Evolutionary conservation across 2,113 vertebrate species (phyloP).

Genomic region (Marmota monax): DNA sequence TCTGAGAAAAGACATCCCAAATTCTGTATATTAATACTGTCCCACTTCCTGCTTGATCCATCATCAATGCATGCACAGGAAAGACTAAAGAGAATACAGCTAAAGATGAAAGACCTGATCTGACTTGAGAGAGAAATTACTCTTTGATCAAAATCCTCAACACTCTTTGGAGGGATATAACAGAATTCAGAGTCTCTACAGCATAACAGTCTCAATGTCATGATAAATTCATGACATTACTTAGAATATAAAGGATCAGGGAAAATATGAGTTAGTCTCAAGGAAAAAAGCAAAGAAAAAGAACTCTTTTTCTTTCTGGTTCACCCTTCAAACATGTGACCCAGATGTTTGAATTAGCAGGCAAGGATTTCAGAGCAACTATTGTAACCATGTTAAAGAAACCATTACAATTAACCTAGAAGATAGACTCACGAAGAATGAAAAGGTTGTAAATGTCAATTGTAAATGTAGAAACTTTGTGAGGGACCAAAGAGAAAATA

Average conservation of each 20-base stretch:
- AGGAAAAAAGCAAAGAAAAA: background rate
- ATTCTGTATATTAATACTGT: background rate
- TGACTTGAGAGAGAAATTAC: background rate
- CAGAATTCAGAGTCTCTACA: background rate
- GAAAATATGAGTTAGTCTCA: background rate
- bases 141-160: background rate
- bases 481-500: background rate
- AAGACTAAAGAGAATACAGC: background rate
- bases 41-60: background rate
- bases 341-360: background rate
- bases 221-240: background rate
- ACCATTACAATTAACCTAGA: background rate
- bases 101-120: background rate
- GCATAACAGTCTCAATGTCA: background rate
- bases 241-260: background rate
- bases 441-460: background rate
- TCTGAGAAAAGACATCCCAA: background rate
- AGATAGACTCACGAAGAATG: background rate
- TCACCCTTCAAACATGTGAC: background rate
- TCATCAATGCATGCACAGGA: background rate
- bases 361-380: background rate
- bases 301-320: background rate
- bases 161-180: background rate
- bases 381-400: background rate
- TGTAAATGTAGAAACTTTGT: background rate